Evolutionary conservation across 1,140 invertebrate genomes (phyloP), one percentile per base, ranked within the genome.

Genomic region (Vanessa atalanta): DNA sequence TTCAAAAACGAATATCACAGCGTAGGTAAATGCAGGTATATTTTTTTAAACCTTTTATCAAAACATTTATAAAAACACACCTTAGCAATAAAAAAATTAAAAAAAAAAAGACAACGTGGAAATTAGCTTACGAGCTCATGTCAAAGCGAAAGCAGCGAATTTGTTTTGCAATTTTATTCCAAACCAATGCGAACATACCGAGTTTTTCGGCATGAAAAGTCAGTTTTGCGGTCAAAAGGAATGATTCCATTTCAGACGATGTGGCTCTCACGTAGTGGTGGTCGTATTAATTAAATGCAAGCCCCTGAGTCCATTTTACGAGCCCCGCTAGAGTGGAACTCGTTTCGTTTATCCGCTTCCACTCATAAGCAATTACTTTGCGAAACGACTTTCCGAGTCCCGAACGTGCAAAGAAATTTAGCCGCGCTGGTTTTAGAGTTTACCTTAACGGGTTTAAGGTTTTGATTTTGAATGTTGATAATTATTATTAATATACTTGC

Each of bases 201-300:
- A 79, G 75, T 85, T 87, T 87, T 85, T 84, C 80, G 73, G 77
- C 77, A 79, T 78, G 78, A 84, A 82, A 76, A 85, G 82, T 83
- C 80, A 82, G 82, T 83, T 86, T 78, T 76, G 79, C 79, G 83
- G 85, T 88, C 85, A 86, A 85, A 88, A 84, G 79, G 80, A 84
- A 84, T 84, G 87, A 86, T 86, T 89, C 80, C 83, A 89, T 90
- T 88, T 80, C 81, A 72, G 73, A 77, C 78, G 80, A 84, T 85
- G 80, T 86, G 81, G 70, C 85, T 82, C 79, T 85, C 85, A 89
- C 88, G 84, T 90, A 88, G 82, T 87, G 82, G 79, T 86, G 83
- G 81, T 83, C 83, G 88, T 88, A 91, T 91, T 91, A 91, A 91
- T 91, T 91, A 91, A 88, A 91, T 88, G 88, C 89, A 89, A 89